A percentile compares a stretch with the other conserved stretches of the same genome.
These are phyloP conservation scores for Cyclophora punctaria DNA, from an alignment of 2,888 invertebrate genomes.

Conservation along the genomic window DNA sequence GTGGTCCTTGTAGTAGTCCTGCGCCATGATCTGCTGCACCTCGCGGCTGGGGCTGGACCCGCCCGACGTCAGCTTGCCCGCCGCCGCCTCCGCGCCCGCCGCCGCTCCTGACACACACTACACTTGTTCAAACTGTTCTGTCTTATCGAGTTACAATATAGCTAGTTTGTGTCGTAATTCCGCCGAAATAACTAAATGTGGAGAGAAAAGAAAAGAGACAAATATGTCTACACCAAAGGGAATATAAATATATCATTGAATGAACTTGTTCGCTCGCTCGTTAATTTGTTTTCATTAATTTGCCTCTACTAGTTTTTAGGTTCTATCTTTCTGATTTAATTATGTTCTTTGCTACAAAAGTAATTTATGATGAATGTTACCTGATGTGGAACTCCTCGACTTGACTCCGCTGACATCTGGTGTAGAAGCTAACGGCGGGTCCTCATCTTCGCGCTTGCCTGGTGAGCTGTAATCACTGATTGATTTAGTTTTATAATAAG, in stretches of 20 bases:
- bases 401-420: constrained; percentile 42
- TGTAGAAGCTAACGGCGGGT: constrained; percentile 53
- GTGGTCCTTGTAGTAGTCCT: constrained; percentile 50
- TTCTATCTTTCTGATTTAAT: too few relatives aligned
- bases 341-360: not conserved
- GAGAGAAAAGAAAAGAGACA: too few relatives aligned
- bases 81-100: constrained; percentile 9
- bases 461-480: constrained; percentile 44
- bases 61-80: constrained; percentile 78
- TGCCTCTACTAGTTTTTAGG: constrained; percentile 1
- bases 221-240: too few relatives aligned
- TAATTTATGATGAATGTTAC: constrained; percentile 19
- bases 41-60: constrained; percentile 93
- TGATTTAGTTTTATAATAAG: too few relatives aligned
- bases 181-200: too few relatives aligned
- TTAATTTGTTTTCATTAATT: too few relatives aligned
- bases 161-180: too few relatives aligned
- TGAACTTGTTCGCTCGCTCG: too few relatives aligned
- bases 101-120: too few relatives aligned
- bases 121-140: too few relatives aligned
- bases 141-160: too few relatives aligned
- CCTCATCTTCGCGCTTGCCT: constrained; percentile 66
- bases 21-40: constrained; percentile 89
- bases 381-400: constrained; percentile 32
- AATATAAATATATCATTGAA: too few relatives aligned